Evolutionary conservation across 2,888 invertebrate genomes (phyloP), one percentile per base, ranked within the genome.

Genomic region (Anarsia innoxiella): DNA sequence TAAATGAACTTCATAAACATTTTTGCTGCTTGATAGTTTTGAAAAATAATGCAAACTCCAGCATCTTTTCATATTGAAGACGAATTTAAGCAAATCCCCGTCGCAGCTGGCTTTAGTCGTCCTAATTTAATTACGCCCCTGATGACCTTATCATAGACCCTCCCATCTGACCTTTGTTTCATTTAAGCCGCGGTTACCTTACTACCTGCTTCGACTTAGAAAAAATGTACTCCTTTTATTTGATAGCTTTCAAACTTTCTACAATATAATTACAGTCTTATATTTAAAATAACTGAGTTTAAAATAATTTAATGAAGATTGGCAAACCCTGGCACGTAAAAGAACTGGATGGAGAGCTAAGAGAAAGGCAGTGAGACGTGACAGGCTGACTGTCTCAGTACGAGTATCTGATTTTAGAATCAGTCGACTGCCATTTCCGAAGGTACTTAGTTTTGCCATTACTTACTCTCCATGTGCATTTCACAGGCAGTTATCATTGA

Each of bases 121-220:
- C 5, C 30, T 14, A 30, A 30, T 30, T 30, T 30, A 30, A 30
- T 30, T 30, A 30, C 14, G 30, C 12, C 15, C 13, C 8, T 30
- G 30, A 30, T 30, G 11, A 13, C 30, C 30, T 13, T 3, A 30
- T 13, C 30, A 30, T 3, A 13, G 4, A 11, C 30, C n/a, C 9
- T 30, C 2, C 12, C 12, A 12, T 30, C n/a, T 9, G 14, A 2
- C 30, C 15, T 9, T 12, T 13, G 3, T 13, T 30, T 11, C 10
- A 2, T 2, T 10, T 10, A 2, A n/a, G n/a, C 1, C 13, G 12
- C 19, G 3, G 19, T 3, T n/a, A n/a, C n/a, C n/a, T n/a, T n/a
- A n/a, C n/a, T n/a, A n/a, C n/a, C n/a, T n/a, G n/a, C n/a, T n/a
- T n/a, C n/a, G n/a, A n/a, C n/a, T n/a, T n/a, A n/a, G n/a, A n/a